These are phyloP conservation scores for Pangasius djambal DNA, from an alignment of 2,797 vertebrate species.

Conservation along the genomic window DNA sequence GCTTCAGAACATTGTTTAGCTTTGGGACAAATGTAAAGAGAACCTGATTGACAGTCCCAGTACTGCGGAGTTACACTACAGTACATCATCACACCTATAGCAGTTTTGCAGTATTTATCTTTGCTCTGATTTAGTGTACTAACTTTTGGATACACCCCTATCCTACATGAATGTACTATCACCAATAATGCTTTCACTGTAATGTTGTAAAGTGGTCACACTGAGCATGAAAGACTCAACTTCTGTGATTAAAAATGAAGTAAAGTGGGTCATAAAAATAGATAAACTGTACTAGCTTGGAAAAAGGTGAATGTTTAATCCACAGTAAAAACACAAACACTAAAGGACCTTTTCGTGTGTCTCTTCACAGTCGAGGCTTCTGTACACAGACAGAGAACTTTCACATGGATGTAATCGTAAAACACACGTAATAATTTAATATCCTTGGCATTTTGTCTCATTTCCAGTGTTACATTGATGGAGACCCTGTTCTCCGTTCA, in stretches of 20 bases:
- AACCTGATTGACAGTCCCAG: neutral
- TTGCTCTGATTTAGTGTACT: neutral
- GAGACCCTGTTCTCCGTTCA: slow-evolving; percentile 35
- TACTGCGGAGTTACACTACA: neutral
- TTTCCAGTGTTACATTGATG: slow-evolving; percentile 6
- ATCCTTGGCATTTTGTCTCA: slow-evolving; percentile 9
- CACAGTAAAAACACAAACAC: neutral
- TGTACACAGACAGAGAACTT: neutral
- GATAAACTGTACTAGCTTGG: neutral
- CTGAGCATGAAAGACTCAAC: neutral
- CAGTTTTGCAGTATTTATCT: neutral
- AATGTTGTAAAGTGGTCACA: neutral
- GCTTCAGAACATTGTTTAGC: neutral
- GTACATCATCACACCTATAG: neutral
- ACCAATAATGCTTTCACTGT: neutral
- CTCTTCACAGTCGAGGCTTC: neutral
- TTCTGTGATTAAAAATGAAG: neutral
- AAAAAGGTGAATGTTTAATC: neutral
- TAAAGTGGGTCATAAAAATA: no score
- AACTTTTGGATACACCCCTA: neutral
- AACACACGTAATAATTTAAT: neutral
- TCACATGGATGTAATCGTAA: neutral
- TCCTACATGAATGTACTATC: neutral
- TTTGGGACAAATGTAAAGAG: neutral
- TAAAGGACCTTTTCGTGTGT: neutral